Percentiles rank a stretch among this genome's conserved stretches.
Conservation (phyloP, 2,888 invertebrate genomes). For the Tachina lurida region DNA sequence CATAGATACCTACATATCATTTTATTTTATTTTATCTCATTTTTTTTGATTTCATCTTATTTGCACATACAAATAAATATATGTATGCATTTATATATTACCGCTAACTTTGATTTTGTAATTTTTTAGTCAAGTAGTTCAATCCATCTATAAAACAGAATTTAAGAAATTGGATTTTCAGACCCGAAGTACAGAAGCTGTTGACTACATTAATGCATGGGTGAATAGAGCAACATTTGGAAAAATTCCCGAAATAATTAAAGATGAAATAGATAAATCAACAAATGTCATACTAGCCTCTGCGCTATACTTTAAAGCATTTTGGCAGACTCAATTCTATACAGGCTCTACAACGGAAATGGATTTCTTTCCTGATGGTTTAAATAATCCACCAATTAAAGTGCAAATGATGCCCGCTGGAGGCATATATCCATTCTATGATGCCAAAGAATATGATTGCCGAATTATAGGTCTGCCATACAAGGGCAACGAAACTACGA, state of each 20-base stretch:
- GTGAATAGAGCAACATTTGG: slow-evolving; percentile 85
- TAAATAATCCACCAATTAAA: slow-evolving; percentile 77
- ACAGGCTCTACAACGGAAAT: slow-evolving; percentile 82
- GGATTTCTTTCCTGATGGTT: slow-evolving; percentile 84
- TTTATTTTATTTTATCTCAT: too few species aligned
- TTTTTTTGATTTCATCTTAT: neutral
- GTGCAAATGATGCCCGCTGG: slow-evolving; percentile 87
- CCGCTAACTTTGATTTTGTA: neutral
- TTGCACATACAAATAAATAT: neutral
- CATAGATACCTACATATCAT: neutral
- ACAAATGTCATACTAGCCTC: slow-evolving; percentile 86
- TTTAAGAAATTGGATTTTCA: slow-evolving; percentile 84
- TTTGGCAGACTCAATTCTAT: slow-evolving; percentile 87
- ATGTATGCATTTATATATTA: neutral
- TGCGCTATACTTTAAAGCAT: slow-evolving; percentile 86
- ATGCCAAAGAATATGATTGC: slow-evolving; percentile 82
- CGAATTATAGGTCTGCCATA: slow-evolving; percentile 88
- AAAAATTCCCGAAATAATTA: slow-evolving; percentile 85
- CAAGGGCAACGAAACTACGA: slow-evolving; percentile 85
- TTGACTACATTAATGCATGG: slow-evolving; percentile 85
- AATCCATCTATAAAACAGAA: slow-evolving; percentile 84
- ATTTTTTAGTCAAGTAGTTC: slow-evolving; percentile 79
- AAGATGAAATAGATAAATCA: slow-evolving; percentile 82
- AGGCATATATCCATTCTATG: slow-evolving; percentile 85
- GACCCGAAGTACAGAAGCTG: slow-evolving; percentile 80